Base-by-base conservation (phyloP, 2,888 invertebrate species). In the Drosophila hawaiiensis region DNA sequence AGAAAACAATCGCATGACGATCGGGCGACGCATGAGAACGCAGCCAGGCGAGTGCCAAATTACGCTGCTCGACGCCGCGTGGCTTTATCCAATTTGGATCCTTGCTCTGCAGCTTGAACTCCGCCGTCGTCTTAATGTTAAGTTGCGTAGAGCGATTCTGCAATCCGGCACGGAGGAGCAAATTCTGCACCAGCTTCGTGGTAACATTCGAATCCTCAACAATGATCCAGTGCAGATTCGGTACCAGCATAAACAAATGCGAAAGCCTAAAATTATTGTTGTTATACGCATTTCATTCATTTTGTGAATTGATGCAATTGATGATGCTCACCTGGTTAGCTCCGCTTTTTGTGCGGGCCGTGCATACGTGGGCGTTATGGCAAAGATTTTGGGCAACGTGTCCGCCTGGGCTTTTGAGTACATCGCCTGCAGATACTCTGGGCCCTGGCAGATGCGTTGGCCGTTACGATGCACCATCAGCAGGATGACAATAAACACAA, bases 331-430 rank as follows among this genome's bases (percentile, higher is more conserved):
- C 96, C 96, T 96, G 61, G 98, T 98, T 16, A 99, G 94, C 93
- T 99, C 99, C 14, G 99, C 99, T 93, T 98, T 98, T 94, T 99
- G 99, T 37, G 97, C 97, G 49, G 97, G 95, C 73, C 99, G 95
- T 33, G 95, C 93, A 93, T 98, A 98, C 0, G 99, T 99, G 41
- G 99, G 99, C 5, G 99, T 99, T 82, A 99, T 96, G 22, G 97
- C 97, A 93, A 97, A 99, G 81, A 99, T 97, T 41, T 94, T 96
- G 39, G 97, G 97, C 73, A 93, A 76, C 55, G 87, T 76, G 43
- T 83, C 84, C 31, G 87, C 71, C 35, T 82, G 74, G 9, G 80
- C 74, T 29, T 76, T 80, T 0, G 81, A 76, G 73, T 91, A 93
- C 73, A 92, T 83, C 3, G 77, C 80, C 73, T 91, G 92, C 16